Evolutionary conservation across 2,888 invertebrate species (phyloP), one percentile per base, ranked within the genome.

Genomic region (Pharmacophagus antenor): DNA sequence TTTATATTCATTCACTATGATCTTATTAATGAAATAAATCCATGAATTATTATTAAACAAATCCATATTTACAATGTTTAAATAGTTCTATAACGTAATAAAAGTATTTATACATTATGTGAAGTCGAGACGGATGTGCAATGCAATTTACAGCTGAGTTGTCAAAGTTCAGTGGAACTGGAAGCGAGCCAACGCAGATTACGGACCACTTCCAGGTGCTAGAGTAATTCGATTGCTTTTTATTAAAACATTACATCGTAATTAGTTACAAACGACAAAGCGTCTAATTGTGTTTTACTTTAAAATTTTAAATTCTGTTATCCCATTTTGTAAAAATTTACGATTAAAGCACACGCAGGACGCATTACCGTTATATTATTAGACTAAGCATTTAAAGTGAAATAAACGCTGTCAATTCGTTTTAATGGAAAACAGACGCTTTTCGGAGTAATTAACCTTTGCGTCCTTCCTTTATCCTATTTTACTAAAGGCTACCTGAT

Each of bases 101-200:
- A 1, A 27, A 27, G 46, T 54, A 52, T 62, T 62, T 63, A 56
- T 58, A 56, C 47, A 52, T 52, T 48, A 37, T 41, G 56, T 23
- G 41, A 55, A 42, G 47, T 55, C 68, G 66, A 72, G 71, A 73
- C 71, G 73, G 74, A 74, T 73, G 73, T 70, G 72, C 73, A 71
- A 71, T 71, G 79, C 74, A 78, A 82, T 82, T 82, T 81, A 75
- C 76, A 73, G 75, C 68, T 71, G 72, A 72, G 74, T 85, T 85
- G 86, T 86, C 87, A 89, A 88, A 89, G 89, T 88, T 89, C 88
- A 89, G 84, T 89, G 69, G 88, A 82, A 78, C 88, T 89, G 88
- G 88, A 87, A 74, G 61, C 64, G 82, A 84, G 88, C 89, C 89
- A 88, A 87, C 67, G 75, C 79, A 80, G 80, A 80, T 82, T 18